Base-by-base conservation (phyloP, 2,888 invertebrate genomes). In the Agriopis leucophaearia region DNA sequence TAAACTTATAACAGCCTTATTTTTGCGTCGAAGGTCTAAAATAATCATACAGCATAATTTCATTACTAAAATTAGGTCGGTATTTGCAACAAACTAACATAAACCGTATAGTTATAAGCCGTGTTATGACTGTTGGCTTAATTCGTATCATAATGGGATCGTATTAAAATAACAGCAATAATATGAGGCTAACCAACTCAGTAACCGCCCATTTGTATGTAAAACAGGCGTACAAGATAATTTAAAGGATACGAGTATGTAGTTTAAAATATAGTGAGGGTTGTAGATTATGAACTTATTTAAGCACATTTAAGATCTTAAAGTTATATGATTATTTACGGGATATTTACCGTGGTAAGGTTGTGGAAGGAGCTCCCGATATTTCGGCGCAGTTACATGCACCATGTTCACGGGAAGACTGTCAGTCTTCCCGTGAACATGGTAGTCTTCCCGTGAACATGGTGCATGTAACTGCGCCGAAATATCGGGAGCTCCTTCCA, bases 201-300 rank as follows among this genome's bases (percentile, higher is more conserved):
- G 78, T 88, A 89, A 89, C 84, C 81, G 78, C 81, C 87, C 86
- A 91, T 91, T 91, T 90, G 80, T 88, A 91, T 91, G 91, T 82
- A 86, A 90, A 91, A 89, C 84, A 79, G 75, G 83, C 80, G 79
- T 79, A 80, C 73, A 81, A 84, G 86, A 88, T 88, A 87, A 86
- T 87, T 80, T 85, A 69, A 40, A 48, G 62, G 71, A 73, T 78
- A n/a, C n/a, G n/a, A n/a, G n/a, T n/a, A 27, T 70, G 71, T 68
- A 69, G 59, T 62, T 59, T 48, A 35, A 70, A 57, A 65, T 65
- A 58, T 52, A 74, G 70, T 73, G 65, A 71, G 62, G 71, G 71
- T 70, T 72, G 54, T 65, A 42, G 48, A 55, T 59, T 65, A 65
- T 45, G 42, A 27, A n/a, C 18, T 12, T 27, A n/a, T n/a, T 1